These are phyloP conservation scores for Cranoglanis bouderius DNA, from an alignment of 2,113 vertebrate genomes.

Conservation along the genomic window DNA sequence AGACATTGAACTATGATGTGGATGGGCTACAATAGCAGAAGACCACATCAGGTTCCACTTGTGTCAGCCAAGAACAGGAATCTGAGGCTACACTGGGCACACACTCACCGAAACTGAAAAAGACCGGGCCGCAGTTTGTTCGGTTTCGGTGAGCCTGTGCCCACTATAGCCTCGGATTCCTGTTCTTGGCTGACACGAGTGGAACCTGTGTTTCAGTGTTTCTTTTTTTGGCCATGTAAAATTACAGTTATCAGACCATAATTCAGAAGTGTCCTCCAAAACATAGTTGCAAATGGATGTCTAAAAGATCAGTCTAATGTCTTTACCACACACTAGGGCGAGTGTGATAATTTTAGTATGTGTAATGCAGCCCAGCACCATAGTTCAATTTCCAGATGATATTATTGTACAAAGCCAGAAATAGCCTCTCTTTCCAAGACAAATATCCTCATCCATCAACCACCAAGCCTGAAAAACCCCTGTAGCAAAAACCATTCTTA, in stretches of 20 bases:
- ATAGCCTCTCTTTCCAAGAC: conserved; percentile 7
- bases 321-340: neutral
- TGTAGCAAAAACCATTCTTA: neutral
- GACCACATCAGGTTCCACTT: neutral
- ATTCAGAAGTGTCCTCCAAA: neutral
- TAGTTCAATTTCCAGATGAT: conserved; percentile 8
- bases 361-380: neutral
- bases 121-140: too few species aligned
- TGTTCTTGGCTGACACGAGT: neutral
- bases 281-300: neutral
- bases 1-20: neutral
- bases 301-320: neutral
- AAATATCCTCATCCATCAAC: neutral
- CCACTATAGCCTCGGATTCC: neutral
- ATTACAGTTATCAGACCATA: neutral
- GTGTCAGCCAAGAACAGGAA: neutral
- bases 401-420: conserved; percentile 21
- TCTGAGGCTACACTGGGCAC: neutral
- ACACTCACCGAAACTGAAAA: too few species aligned
- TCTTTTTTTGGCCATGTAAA: neutral
- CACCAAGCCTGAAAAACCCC: neutral
- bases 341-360: neutral
- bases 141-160: neutral
- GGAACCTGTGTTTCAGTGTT: neutral
- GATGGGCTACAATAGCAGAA: neutral